These are phyloP conservation scores for Stramonita haemastoma DNA, from an alignment of 2,888 invertebrate species.

Conservation along the genomic window DNA sequence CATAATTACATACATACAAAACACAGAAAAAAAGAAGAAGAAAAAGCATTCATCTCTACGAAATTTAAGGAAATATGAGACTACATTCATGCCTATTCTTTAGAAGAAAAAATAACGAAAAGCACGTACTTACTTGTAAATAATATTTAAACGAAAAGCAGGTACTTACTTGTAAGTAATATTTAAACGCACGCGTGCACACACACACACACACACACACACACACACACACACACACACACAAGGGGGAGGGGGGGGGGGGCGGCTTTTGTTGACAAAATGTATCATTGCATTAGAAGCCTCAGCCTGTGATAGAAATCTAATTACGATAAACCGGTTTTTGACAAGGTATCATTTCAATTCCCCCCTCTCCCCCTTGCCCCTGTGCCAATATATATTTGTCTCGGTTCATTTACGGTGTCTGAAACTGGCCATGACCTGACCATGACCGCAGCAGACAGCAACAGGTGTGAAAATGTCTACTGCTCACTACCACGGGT, in stretches of 20 bases:
- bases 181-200: background rate
- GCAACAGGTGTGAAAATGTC: constrained; percentile 6
- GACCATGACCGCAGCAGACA: background rate
- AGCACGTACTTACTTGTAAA: too few species aligned
- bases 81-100: too few species aligned
- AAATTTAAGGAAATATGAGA: too few species aligned
- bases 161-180: too few species aligned
- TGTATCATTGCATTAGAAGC: background rate
- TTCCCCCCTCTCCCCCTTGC: background rate
- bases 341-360: background rate
- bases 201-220: background rate
- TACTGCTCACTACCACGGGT: background rate
- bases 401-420: background rate
- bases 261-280: background rate
- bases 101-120: too few species aligned
- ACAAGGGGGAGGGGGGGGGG: background rate
- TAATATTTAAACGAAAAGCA: too few species aligned
- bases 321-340: background rate
- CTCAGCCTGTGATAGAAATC: background rate
- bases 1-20: too few species aligned
- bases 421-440: constrained; percentile 11
- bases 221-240: background rate
- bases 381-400: background rate
- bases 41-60: background rate
- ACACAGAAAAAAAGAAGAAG: too few species aligned